Base-by-base conservation (phyloP, 2,888 invertebrate genomes). In the Cerceris rybyensis region DNA sequence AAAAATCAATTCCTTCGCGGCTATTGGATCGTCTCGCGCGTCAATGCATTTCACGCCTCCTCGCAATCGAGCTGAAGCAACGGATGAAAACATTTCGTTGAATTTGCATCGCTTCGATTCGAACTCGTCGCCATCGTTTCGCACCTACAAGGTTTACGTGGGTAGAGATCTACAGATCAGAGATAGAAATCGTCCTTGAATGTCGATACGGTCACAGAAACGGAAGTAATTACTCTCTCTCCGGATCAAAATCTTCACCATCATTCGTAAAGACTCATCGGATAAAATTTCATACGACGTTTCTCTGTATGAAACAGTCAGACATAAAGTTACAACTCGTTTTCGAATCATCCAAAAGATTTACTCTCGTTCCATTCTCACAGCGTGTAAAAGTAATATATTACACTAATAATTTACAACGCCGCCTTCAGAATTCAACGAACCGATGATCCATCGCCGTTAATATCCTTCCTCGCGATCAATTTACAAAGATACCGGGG, bases 31-130 rank as follows among this genome's bases (percentile, higher is more conserved):
- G 86, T 86, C 87, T 88, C 82, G 85, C 85, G 84, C 84, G 84
- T 88, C 88, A 86, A 87, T 83, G 81, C 81, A 86, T 84, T 87
- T 90, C 88, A 86, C 89, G 87, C 88, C 86, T 87, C 83, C 82
- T 78, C 59, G 67, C 70, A 75, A 72, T 58, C 71, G 55, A 78
- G 65, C 85, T 86, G 84, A 85, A 87, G 85, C 14, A 83, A 80
- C 82, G 83, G 28, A 86, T 86, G 86, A 84, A 86, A 88, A 87
- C 85, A 87, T 82, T 76, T 79, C 17, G 55, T 55, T 13, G 13
- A 13, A 11, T 46, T 46, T 55, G 7, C 16, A 28, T 55, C 28
- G 16, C 7, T 7, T n/a, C 14, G n/a, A 50, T 5, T 11, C 14
- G 1, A 52, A 14, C 14, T n/a, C 14, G 14, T 1, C 52, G 1